Conservation (phyloP, 2,797 vertebrate species). For the Ctenopoma kingsleyae region DNA sequence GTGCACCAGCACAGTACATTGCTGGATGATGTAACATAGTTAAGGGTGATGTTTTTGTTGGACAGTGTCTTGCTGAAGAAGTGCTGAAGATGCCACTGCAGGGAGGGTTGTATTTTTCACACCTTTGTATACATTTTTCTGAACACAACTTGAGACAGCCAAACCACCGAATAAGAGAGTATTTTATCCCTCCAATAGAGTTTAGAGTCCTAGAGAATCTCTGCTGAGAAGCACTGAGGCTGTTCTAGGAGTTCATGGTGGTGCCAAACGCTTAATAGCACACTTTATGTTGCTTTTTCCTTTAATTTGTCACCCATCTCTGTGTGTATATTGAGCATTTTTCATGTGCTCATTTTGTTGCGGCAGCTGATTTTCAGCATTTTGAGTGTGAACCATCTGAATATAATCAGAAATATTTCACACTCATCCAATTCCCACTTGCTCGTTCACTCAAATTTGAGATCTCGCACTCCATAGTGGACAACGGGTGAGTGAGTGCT, state of each 20-base stretch:
- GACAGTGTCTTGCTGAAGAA: not conserved
- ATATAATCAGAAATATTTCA: constrained; percentile 77
- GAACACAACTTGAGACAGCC: not conserved
- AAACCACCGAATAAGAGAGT: not conserved
- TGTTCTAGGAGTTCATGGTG: not conserved
- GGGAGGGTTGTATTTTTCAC: not conserved
- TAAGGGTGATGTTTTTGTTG: not conserved
- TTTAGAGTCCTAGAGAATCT: not conserved
- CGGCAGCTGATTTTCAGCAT: constrained; percentile 41
- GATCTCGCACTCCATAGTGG: constrained; percentile 68
- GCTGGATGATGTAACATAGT: not conserved
- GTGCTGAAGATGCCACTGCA: not conserved
- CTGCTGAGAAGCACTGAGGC: constrained; percentile 1
- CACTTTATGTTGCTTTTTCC: not conserved
- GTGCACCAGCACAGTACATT: no score
- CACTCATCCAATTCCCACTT: constrained; percentile 72
- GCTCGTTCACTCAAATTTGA: constrained; percentile 72
- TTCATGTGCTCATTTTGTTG: constrained; percentile 24
- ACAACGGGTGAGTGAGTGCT: constrained; percentile 70
- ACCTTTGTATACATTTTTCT: not conserved
- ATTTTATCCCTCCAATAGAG: constrained; percentile 8
- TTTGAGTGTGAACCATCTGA: constrained; percentile 63
- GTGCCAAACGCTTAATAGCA: not conserved
- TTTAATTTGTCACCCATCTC: constrained; percentile 18
- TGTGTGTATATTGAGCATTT: constrained; percentile 9